A percentile compares a stretch with the other conserved stretches of the same genome.
These are phyloP conservation scores for Naso thynnoides DNA, from an alignment of 2,797 vertebrate genomes.

Conservation along the genomic window DNA sequence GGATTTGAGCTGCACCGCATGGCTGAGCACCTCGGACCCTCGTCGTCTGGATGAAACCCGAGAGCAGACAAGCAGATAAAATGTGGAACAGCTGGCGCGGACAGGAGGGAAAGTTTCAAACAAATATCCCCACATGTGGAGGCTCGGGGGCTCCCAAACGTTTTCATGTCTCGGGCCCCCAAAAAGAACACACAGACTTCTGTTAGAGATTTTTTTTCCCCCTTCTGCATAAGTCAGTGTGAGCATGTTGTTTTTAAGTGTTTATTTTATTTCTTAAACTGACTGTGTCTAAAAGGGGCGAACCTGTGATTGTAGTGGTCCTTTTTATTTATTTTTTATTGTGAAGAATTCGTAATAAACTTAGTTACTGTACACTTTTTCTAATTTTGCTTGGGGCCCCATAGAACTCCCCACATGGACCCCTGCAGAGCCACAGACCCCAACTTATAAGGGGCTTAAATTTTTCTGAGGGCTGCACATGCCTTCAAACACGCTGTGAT, in stretches of 20 bases:
- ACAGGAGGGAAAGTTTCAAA: slow-evolving; percentile 92
- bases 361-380: slow-evolving; percentile 51
- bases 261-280: slow-evolving; percentile 25
- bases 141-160: slow-evolving; percentile 65
- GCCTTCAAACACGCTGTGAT: slow-evolving; percentile 49
- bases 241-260: slow-evolving; percentile 6
- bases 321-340: slow-evolving; percentile 9
- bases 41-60: slow-evolving; percentile 76
- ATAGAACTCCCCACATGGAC: slow-evolving; percentile 60
- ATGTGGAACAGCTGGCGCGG: slow-evolving; percentile 92
- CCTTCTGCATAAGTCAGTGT: neutral
- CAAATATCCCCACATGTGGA: slow-evolving; percentile 90
- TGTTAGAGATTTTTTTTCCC: slow-evolving; percentile 14
- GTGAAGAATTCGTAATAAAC: slow-evolving; percentile 11
- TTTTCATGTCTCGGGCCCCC: slow-evolving; percentile 60
- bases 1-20: slow-evolving; percentile 73
- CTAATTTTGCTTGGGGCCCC: slow-evolving; percentile 57
- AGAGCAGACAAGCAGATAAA: slow-evolving; percentile 90
- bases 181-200: slow-evolving; percentile 47
- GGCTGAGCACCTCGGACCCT: slow-evolving; percentile 78
- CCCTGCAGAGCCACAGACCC: slow-evolving; percentile 58
- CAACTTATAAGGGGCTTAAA: slow-evolving; percentile 64
- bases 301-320: neutral
- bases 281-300: neutral
- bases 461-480: slow-evolving; percentile 61